Percentiles rank a stretch among this genome's conserved stretches.
These are phyloP conservation scores for Pterobdella sp. DNA, from an alignment of 2,888 invertebrate species.

Conservation along the genomic window DNA sequence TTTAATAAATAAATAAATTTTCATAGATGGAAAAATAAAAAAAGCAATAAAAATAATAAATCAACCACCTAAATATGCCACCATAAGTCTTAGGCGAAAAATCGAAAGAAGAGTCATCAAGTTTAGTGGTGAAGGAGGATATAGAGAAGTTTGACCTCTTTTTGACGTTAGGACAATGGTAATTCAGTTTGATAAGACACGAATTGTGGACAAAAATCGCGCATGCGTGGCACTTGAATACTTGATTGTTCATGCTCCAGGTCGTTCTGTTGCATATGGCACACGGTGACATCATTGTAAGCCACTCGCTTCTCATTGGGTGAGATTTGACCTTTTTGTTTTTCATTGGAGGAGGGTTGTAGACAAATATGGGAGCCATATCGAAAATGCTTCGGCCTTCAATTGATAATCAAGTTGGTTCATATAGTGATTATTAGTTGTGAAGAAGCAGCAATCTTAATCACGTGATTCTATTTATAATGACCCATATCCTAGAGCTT, in stretches of 20 bases:
- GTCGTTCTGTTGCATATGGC: constrained; percentile 24
- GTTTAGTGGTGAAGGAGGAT: neutral
- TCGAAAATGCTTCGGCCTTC: neutral
- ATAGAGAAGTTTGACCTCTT: constrained; percentile 6
- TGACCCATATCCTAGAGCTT: neutral
- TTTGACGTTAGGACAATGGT: constrained; percentile 17
- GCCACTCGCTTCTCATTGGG: constrained; percentile 11
- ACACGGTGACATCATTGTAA: constrained; percentile 23
- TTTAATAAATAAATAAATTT: neutral
- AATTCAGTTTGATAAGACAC: constrained; percentile 21
- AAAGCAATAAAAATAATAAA: neutral
- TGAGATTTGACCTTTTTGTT: constrained; percentile 17
- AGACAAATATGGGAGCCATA: neutral
- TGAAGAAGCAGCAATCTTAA: too few species aligned
- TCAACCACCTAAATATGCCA: neutral
- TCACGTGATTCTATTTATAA: neutral
- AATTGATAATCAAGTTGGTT: too few species aligned
- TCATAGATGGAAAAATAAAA: neutral
- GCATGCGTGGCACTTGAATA: constrained; percentile 23
- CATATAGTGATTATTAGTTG: too few species aligned
- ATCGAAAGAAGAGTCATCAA: neutral
- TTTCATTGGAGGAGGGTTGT: neutral
- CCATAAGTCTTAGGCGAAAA: neutral
- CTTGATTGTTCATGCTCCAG: constrained; percentile 16
- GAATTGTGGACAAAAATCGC: constrained; percentile 1